Percentiles rank a stretch among this genome's conserved stretches.
These are phyloP conservation scores for Ommatoiulus sabulosus DNA, from an alignment of 2,888 invertebrate species.

Conservation along the genomic window DNA sequence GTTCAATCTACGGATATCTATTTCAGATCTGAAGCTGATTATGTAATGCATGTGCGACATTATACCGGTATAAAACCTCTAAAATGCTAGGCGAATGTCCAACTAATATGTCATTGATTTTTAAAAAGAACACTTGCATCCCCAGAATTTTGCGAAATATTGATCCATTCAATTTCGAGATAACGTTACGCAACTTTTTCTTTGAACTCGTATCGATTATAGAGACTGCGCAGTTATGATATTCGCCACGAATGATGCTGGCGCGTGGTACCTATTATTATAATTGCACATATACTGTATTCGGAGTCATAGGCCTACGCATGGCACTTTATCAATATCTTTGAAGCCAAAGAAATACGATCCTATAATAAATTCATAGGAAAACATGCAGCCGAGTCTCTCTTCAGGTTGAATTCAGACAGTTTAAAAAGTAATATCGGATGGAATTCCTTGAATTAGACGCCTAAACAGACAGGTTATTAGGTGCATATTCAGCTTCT, in stretches of 20 bases:
- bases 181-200: not conserved
- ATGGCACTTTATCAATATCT: conserved; percentile 27
- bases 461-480: too few relatives aligned
- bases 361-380: conserved; percentile 8
- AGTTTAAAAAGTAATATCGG: conserved; percentile 12
- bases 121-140: not conserved
- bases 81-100: not conserved
- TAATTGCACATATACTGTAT: conserved; percentile 32
- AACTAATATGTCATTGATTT: not conserved
- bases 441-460: not conserved
- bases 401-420: conserved; percentile 10
- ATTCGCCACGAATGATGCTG: conserved; percentile 24
- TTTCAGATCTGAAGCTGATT: not conserved
- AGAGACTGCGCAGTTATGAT: conserved; percentile 9
- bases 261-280: conserved; percentile 24
- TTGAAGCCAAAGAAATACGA: not conserved
- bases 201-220: conserved; percentile 21
- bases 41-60: not conserved
- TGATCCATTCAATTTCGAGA: not conserved
- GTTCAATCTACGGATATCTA: too few relatives aligned
- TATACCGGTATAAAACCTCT: not conserved
- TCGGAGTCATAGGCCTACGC: not conserved
- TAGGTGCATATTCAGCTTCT: not conserved
- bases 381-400: conserved; percentile 6
- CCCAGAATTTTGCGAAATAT: conserved; percentile 15